Base-by-base conservation (phyloP, 1,140 invertebrate species). In the Bombus fervidus region DNA sequence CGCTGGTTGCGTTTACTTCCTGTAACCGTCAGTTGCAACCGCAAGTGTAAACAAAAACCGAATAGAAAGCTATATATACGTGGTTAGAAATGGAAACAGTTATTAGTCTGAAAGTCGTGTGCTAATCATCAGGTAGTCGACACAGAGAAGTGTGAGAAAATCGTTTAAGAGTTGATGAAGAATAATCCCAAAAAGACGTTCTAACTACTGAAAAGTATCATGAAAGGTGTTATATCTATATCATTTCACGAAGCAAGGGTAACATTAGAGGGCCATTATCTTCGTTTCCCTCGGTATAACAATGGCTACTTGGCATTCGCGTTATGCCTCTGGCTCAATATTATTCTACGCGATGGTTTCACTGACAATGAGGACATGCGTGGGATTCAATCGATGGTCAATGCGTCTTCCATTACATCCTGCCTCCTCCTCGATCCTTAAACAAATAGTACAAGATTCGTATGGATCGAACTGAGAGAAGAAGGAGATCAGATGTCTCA, bases 301-400 rank as follows among this genome's bases (percentile, higher is more conserved):
- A 88, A 90, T 89, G 79, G 81, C 66, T 78, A 91, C 86, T 91
- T 84, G 83, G 78, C 75, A 88, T 90, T 85, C 86, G 86, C 87
- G 18, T 88, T 83, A 86, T 89, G 69, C 66, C 83, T 62, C 41
- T 73, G 64, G 68, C 77, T 43, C 83, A 79, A 91, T 87, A 90
- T 91, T 90, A 84, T 88, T 89, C 86, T n/a, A 73, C 66, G 80
- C 73, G 53, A 80, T 69, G 78, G 87, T 89, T 82, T 75, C 47
- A 53, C 47, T 53, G 18, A 71, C 84, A 83, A 47, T 69, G 57
- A 68, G 41, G n/a, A 73, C 77, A 81, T 81, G 84, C 85, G 81
- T 87, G 85, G 85, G 85, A 89, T 89, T 89, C 85, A 87, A 90
- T 89, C 78, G 78, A 73, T 79, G 69, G 77, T 76, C 81, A 90